Percentiles rank a stretch among this genome's conserved stretches.
Evolutionary conservation across 2,888 invertebrate species (phyloP).

Genomic region (Acronicta leporina): DNA sequence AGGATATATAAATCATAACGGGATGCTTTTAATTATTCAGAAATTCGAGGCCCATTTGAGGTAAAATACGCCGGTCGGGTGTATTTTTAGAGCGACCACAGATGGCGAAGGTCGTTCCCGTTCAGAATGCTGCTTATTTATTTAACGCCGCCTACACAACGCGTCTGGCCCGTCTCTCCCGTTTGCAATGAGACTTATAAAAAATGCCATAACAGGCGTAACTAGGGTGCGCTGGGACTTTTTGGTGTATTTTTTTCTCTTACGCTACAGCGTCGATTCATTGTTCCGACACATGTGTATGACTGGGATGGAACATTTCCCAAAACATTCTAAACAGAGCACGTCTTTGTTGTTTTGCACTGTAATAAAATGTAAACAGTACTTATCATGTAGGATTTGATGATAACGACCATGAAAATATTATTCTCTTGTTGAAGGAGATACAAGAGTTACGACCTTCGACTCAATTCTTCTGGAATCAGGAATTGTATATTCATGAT

Average conservation of each 20-base stretch:
- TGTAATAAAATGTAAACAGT: slow-evolving; percentile 38
- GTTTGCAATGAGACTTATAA: slow-evolving; percentile 64
- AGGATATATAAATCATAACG: slow-evolving; percentile 50
- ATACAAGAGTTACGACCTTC: slow-evolving; percentile 47
- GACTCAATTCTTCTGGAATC: slow-evolving; percentile 37
- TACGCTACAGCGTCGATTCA: slow-evolving; percentile 34
- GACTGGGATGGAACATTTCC: slow-evolving; percentile 35
- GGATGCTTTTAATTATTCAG: slow-evolving; percentile 63
- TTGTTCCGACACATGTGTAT: slow-evolving; percentile 44
- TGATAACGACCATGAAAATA: slow-evolving; percentile 29
- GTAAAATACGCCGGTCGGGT: slow-evolving; percentile 61
- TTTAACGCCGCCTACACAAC: slow-evolving; percentile 76
- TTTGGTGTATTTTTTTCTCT: slow-evolving; percentile 50
- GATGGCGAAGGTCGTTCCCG: slow-evolving; percentile 81
- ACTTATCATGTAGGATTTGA: slow-evolving; percentile 33
- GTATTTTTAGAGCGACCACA: slow-evolving; percentile 82
- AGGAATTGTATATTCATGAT: slow-evolving; percentile 53
- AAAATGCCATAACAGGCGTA: slow-evolving; percentile 37
- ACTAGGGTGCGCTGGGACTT: slow-evolving; percentile 39
- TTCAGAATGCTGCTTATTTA: slow-evolving; percentile 80
- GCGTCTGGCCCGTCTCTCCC: slow-evolving; percentile 61
- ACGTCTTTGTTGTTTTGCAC: slow-evolving; percentile 25
- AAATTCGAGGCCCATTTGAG: slow-evolving; percentile 58
- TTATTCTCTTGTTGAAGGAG: slow-evolving; percentile 26
- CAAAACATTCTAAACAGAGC: slow-evolving; percentile 24